Percentiles rank a stretch among this genome's conserved stretches.
These are phyloP conservation scores for Odocoileus hemionus DNA, from an alignment of 2,113 vertebrate species.

Conservation along the genomic window DNA sequence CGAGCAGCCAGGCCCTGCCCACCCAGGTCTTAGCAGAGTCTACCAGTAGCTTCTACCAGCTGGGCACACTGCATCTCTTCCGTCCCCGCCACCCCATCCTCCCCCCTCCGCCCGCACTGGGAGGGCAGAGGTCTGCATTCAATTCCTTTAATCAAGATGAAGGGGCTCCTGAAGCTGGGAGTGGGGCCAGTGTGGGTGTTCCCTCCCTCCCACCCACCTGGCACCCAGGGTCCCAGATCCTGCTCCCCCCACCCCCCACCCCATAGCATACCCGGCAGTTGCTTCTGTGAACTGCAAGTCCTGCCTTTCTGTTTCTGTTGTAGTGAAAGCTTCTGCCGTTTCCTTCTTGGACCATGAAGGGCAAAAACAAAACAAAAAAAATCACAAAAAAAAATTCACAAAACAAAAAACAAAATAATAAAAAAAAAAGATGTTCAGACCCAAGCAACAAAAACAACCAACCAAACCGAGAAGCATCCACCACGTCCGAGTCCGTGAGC, in stretches of 20 bases:
- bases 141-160: neutral
- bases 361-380: constrained; percentile 80
- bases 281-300: constrained; percentile 34
- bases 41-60: neutral
- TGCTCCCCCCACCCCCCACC: neutral
- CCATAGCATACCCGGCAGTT: fast-evolving
- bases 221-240: neutral
- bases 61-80: neutral
- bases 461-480: constrained; percentile 72
- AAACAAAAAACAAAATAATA: constrained; percentile 68
- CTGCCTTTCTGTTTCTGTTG: constrained; percentile 83
- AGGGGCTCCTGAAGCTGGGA: neutral
- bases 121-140: neutral
- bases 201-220: neutral
- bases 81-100: fast-evolving
- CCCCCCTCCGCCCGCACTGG: neutral
- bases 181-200: neutral
- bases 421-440: constrained; percentile 74
- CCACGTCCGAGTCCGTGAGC: constrained; percentile 53
- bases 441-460: constrained; percentile 72
- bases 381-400: constrained; percentile 75
- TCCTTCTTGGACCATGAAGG: constrained; percentile 82
- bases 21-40: neutral
- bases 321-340: constrained; percentile 80
- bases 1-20: neutral